Conservation (phyloP, 2,888 invertebrate genomes). For the Sarcophaga carnaria region DNA sequence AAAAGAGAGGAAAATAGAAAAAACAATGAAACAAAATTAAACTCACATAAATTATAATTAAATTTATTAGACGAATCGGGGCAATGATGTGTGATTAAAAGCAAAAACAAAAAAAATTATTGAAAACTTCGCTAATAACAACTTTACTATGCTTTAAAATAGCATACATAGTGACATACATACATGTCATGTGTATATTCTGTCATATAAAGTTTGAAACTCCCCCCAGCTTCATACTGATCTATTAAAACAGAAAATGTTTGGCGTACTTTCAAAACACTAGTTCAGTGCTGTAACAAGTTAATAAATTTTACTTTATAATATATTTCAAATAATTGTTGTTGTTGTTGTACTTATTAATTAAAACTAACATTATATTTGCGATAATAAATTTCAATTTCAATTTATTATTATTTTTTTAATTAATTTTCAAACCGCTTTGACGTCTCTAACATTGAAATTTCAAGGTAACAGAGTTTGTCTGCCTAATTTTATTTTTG, state of each 20-base stretch:
- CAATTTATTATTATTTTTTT: background rate
- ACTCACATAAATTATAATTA: slow-evolving; percentile 46
- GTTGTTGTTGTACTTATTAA: background rate
- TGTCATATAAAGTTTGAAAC: too few relatives aligned
- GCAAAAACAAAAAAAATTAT: background rate
- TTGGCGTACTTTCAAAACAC: background rate
- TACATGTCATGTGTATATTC: background rate
- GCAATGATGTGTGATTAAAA: slow-evolving; percentile 40
- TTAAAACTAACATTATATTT: background rate
- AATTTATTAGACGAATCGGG: slow-evolving; percentile 45
- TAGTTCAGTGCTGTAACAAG: background rate
- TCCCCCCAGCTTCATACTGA: background rate
- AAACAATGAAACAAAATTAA: background rate
- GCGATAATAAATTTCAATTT: background rate
- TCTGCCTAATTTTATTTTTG: background rate
- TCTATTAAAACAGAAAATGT: background rate
- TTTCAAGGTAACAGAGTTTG: background rate
- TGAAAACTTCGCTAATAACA: too few relatives aligned
- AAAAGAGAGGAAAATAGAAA: background rate
- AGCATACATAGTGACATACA: background rate
- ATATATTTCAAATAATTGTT: background rate
- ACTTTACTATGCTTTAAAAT: background rate
- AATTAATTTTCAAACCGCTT: background rate
- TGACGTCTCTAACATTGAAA: background rate
- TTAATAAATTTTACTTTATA: background rate